Conservation (phyloP, 1,140 invertebrate species). For the Chironomus tepperi region DNA sequence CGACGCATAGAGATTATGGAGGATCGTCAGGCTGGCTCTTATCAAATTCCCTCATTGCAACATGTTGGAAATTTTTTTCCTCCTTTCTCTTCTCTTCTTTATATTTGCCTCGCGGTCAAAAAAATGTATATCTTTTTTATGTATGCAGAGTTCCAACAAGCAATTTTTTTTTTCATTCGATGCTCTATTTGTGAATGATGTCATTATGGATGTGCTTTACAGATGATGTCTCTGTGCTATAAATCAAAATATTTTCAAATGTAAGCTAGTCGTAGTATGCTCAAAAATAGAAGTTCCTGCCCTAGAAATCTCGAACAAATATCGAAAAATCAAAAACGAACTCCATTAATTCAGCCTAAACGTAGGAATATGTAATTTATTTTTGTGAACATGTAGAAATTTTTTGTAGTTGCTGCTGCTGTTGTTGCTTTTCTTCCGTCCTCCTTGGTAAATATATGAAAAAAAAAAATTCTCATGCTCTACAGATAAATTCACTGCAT, state of each 20-base stretch:
- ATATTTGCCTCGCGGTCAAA: neutral
- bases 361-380: neutral
- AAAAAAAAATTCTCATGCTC: neutral
- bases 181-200: too few species aligned
- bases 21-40: neutral
- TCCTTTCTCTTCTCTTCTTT: too few species aligned
- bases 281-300: too few species aligned
- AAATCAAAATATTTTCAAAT: too few species aligned
- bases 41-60: neutral
- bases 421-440: neutral
- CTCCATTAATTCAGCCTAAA: neutral
- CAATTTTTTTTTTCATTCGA: neutral
- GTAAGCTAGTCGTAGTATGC: too few species aligned
- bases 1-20: neutral
- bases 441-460: neutral
- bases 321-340: too few species aligned
- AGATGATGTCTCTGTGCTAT: too few species aligned
- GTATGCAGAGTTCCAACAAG: neutral
- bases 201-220: too few species aligned
- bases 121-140: neutral
- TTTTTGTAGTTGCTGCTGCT: neutral
- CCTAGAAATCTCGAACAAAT: too few species aligned
- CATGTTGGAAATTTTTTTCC: neutral
- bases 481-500: constrained; percentile 2
- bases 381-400: neutral